These are phyloP conservation scores for Nineta flava DNA, from an alignment of 2,888 invertebrate genomes.

Conservation along the genomic window DNA sequence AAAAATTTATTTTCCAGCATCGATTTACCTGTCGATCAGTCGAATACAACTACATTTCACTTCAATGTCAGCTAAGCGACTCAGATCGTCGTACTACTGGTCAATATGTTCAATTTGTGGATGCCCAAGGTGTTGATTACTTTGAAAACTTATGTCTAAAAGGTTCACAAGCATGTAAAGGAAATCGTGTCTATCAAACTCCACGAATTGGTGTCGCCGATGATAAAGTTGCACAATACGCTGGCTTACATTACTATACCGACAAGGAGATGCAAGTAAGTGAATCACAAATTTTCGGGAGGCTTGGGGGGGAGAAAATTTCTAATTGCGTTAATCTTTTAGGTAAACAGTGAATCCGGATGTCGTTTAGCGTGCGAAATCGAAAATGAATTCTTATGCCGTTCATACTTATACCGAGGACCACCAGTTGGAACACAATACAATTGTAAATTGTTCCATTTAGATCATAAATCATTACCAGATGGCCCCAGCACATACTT, in stretches of 20 bases:
- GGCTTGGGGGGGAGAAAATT: neutral
- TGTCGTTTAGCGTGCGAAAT: conserved; percentile 83
- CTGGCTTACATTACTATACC: conserved; percentile 79
- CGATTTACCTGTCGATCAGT: conserved; percentile 83
- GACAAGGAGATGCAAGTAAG: conserved; percentile 78
- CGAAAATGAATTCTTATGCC: conserved; percentile 83
- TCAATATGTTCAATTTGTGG: conserved; percentile 77
- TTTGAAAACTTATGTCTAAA: conserved; percentile 85
- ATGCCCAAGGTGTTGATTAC: conserved; percentile 71
- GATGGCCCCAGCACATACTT: conserved; percentile 85
- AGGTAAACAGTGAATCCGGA: conserved; percentile 76
- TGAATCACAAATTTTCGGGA: neutral
- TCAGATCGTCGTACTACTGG: conserved; percentile 77
- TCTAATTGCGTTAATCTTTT: neutral
- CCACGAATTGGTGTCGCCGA: conserved; percentile 81
- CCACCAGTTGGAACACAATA: conserved; percentile 56
- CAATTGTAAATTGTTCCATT: conserved; percentile 83
- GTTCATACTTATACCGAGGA: conserved; percentile 60
- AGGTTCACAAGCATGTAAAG: conserved; percentile 76
- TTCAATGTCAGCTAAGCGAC: conserved; percentile 82
- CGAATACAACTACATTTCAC: conserved; percentile 85
- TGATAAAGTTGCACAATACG: conserved; percentile 84
- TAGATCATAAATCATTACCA: conserved; percentile 82
- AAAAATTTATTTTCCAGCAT: conserved; percentile 36
- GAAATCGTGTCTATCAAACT: conserved; percentile 58